Evolutionary conservation across 2,888 invertebrate genomes (phyloP), one percentile per base, ranked within the genome.

Genomic region (Spialia ferax): DNA sequence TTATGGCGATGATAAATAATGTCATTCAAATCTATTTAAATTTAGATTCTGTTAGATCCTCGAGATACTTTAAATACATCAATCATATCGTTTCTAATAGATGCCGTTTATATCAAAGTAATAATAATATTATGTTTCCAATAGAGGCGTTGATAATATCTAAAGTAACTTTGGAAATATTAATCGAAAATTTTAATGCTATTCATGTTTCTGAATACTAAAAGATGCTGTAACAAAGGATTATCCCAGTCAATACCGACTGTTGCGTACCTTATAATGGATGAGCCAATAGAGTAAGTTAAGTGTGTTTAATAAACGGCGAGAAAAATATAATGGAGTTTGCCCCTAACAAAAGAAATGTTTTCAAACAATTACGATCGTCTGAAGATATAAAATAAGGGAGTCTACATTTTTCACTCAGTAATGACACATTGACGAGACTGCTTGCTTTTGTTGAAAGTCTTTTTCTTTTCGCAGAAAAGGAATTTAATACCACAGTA

Each of bases 351-450:
- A 72, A 69, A 69, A 60, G 69, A 65, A 69, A 70, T 77, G 76
- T 77, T 77, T 73, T 71, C 59, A 77, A 75, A 77, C 73, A 75
- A 60, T 48, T 48, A 20, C 62, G 42, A 55, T 52, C 57, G 42
- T 63, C 23, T 66, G 56, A 69, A 35, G 65, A 52, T 66, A 73
- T 74, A 71, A 72, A 71, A 60, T 68, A 57, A 60, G 38, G 18
- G 50, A 38, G 23, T 32, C 45, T 59, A 23, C 15, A 32, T 13
- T 23, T 22, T 64, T 57, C 63, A 56, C 32, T 56, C 22, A 11
- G 22, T 45, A 29, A 55, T 26, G 26, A 29, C 29, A 45, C 7
- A 20, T 23, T 48, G 29, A 45, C 11, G 29, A 54, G 48, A 22
- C 38, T 22, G 13, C 23, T 7, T 22, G 42, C 23, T n/a, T 38